These are phyloP conservation scores for Noctua comes DNA, from an alignment of 2,888 invertebrate species.

Conservation along the genomic window DNA sequence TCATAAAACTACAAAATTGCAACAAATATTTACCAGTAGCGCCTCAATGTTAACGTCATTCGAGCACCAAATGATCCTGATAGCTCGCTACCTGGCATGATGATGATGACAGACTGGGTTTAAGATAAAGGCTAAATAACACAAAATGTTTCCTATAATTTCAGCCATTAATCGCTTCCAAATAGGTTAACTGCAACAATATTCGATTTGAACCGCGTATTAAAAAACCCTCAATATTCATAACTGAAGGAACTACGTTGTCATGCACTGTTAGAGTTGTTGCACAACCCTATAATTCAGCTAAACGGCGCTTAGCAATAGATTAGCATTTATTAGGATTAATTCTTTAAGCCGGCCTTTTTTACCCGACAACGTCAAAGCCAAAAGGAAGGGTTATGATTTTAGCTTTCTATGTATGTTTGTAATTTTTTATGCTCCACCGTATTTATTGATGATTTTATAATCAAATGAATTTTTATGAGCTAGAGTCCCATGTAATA, in stretches of 20 bases:
- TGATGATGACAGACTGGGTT: too few relatives aligned
- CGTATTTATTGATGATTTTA: too few relatives aligned
- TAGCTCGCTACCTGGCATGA: not conserved
- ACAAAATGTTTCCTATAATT: too few relatives aligned
- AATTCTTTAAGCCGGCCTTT: not conserved
- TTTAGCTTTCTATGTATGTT: not conserved
- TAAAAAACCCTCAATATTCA: conserved; percentile 30
- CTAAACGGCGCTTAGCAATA: conserved; percentile 20
- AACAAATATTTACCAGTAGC: not conserved
- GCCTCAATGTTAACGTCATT: not conserved
- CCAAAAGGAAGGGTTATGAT: not conserved
- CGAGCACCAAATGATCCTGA: not conserved
- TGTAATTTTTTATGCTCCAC: too few relatives aligned
- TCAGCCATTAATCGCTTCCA: too few relatives aligned
- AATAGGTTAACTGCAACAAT: not conserved
- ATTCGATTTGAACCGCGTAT: conserved; percentile 2
- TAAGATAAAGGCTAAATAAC: too few relatives aligned
- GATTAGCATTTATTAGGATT: conserved; percentile 1
- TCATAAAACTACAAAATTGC: not conserved
- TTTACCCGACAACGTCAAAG: not conserved
- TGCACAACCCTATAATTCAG: conserved; percentile 22
- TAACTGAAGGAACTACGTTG: conserved; percentile 10
- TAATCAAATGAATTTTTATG: too few relatives aligned
- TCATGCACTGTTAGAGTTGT: not conserved
- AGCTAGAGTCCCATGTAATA: too few relatives aligned